Evolutionary conservation across 2,113 vertebrate species (phyloP).

Genomic region (Aptenodytes forsteri): DNA sequence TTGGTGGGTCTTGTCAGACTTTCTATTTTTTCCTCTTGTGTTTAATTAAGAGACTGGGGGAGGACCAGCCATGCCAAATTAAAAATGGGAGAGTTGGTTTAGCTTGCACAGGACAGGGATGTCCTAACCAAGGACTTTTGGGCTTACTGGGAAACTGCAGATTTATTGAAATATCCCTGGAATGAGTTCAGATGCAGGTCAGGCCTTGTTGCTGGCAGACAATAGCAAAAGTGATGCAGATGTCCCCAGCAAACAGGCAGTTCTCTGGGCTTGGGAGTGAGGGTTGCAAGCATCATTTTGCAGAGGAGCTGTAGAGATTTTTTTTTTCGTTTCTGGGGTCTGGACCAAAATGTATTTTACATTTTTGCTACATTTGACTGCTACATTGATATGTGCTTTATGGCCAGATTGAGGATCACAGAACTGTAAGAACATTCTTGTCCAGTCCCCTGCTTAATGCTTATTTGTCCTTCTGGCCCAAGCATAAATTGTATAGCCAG

Average conservation of each 20-base stretch:
- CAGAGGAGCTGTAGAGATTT: not conserved
- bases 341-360: not conserved
- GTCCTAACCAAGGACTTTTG: not conserved
- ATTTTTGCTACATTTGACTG: not conserved
- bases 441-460: not conserved
- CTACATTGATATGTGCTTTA: not conserved
- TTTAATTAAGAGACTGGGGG: constrained; percentile 39
- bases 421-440: not conserved
- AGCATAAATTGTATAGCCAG: not conserved
- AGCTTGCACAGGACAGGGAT: not conserved
- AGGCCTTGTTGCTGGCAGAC: not conserved
- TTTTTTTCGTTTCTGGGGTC: not conserved
- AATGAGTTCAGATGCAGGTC: constrained; percentile 1
- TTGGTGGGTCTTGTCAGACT: not conserved
- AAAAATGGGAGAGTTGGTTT: not conserved
- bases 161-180: not conserved
- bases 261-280: not conserved
- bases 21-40: not conserved
- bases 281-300: not conserved
- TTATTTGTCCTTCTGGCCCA: not conserved
- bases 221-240: not conserved
- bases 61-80: constrained; percentile 19
- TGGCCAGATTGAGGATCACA: not conserved
- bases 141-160: not conserved
- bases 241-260: not conserved